A percentile compares a stretch with the other conserved stretches of the same genome.
Conservation (phyloP, 2,797 vertebrate species). For the Eptatretus atami region DNA sequence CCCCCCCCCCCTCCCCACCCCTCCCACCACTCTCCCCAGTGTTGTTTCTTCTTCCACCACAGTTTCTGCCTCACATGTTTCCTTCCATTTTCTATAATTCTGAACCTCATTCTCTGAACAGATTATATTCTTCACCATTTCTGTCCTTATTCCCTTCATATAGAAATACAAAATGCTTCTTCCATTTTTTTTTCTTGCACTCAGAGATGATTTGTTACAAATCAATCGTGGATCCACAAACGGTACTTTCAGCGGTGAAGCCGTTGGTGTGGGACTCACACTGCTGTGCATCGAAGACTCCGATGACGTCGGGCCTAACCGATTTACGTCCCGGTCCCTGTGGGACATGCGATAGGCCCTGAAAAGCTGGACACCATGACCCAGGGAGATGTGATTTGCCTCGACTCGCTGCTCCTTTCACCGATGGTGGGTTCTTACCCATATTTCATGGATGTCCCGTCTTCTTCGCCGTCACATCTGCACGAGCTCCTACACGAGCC, state of each 20-base stretch:
- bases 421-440: constrained; percentile 16
- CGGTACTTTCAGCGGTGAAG: constrained; percentile 33
- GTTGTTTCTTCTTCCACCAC: too few relatives aligned
- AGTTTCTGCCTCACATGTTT: too few relatives aligned
- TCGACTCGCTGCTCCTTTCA: constrained; percentile 14
- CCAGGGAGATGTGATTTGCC: constrained; percentile 42
- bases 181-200: constrained; percentile 1
- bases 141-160: too few relatives aligned
- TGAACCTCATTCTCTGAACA: too few relatives aligned
- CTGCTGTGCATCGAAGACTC: constrained; percentile 35
- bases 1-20: too few relatives aligned
- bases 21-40: too few relatives aligned
- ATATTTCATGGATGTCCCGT: too few relatives aligned
- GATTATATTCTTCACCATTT: too few relatives aligned
- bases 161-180: too few relatives aligned
- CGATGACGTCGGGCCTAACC: constrained; percentile 25
- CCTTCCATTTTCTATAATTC: too few relatives aligned
- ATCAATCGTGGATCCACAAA: constrained; percentile 34
- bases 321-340: constrained; percentile 54
- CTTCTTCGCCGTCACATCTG: too few relatives aligned
- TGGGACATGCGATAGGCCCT: constrained; percentile 36
- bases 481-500: too few relatives aligned
- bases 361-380: constrained; percentile 19
- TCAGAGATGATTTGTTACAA: constrained; percentile 66
- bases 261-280: constrained; percentile 38